Percentiles rank a stretch among this genome's conserved stretches.
Evolutionary conservation across 2,113 vertebrate genomes (phyloP).

Genomic region (Sapayoa aenigma): DNA sequence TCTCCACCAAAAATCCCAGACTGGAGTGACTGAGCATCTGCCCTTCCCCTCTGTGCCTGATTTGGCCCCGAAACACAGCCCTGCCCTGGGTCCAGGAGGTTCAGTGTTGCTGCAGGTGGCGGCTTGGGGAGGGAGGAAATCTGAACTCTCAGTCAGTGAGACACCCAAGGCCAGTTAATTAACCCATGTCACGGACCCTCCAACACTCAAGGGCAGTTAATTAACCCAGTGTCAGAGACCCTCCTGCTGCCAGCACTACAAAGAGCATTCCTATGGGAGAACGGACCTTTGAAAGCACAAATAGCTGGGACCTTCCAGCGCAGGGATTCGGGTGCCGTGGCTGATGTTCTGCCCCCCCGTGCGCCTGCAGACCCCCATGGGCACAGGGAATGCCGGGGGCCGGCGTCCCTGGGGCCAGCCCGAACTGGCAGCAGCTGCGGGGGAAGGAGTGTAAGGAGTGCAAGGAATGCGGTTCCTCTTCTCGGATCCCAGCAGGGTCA

Average conservation of each 20-base stretch:
- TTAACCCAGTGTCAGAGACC: background rate
- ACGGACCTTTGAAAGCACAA: background rate
- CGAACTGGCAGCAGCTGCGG: background rate
- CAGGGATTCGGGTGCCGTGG: background rate
- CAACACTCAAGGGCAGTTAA: background rate
- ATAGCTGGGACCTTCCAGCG: background rate
- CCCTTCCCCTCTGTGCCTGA: background rate
- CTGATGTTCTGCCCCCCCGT: fast-evolving
- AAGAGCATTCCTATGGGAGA: fast-evolving
- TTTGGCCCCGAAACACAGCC: background rate
- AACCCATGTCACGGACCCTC: background rate
- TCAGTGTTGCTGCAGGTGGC: fast-evolving
- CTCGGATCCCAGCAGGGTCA: fast-evolving
- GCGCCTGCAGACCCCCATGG: background rate
- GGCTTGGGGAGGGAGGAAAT: background rate
- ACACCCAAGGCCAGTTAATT: background rate
- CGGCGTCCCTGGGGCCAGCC: background rate
- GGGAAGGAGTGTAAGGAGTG: background rate
- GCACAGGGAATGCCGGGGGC: background rate
- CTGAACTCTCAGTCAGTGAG: background rate
- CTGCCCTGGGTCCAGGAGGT: background rate
- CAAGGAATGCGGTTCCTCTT: background rate
- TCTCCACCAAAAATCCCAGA: background rate
- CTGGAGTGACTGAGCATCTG: background rate
- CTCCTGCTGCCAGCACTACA: fast-evolving